Evolutionary conservation across 2,888 invertebrate species (phyloP), one percentile per base, ranked within the genome.

Genomic region (Subacronicta megacephala): DNA sequence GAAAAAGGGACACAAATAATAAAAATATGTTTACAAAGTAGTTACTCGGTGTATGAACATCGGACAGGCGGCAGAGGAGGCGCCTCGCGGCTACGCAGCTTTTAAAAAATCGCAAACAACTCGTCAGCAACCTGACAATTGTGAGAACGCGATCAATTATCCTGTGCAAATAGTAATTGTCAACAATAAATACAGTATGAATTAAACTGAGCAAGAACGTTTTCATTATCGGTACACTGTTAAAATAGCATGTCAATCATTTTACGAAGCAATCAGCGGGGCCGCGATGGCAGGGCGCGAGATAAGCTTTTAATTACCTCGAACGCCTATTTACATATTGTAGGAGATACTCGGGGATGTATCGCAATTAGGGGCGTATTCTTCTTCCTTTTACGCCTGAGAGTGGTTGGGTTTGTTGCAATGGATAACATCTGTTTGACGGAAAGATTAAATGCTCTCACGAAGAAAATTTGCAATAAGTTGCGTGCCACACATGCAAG

Each of bases 131-230:
- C 56, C 85, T 91, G 93, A 93, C 92, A 90, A 92, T 93, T 93
- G 94, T 93, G 94, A 92, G 94, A 94, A 93, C 92, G 80, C 88
- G 90, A 90, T 93, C 93, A 93, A 93, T 94, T 94, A 93, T 92
- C 88, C 83, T 83, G 87, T 82, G 90, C 85, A 91, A 93, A 92
- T 93, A 92, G 88, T 90, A 91, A 92, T 93, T 89, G 92, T 90
- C 89, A 88, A 90, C 88, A 90, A 85, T 87, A 88, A 90, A 90
- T 89, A 90, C 87, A 87, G 83, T 85, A 88, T 84, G 85, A 89
- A 89, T 89, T 85, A 90, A 87, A 90, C 82, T 82, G 81, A 73
- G 72, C 65, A 81, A 78, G 82, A 87, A 91, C 89, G 87, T 90
- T 90, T 92, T 89, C 93, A 92, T 92, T 93, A 93, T 92, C 91